phyloP scores from a whole-genome alignment of 2,797 vertebrate genomes.

The Lerista edwardsae region DNA sequence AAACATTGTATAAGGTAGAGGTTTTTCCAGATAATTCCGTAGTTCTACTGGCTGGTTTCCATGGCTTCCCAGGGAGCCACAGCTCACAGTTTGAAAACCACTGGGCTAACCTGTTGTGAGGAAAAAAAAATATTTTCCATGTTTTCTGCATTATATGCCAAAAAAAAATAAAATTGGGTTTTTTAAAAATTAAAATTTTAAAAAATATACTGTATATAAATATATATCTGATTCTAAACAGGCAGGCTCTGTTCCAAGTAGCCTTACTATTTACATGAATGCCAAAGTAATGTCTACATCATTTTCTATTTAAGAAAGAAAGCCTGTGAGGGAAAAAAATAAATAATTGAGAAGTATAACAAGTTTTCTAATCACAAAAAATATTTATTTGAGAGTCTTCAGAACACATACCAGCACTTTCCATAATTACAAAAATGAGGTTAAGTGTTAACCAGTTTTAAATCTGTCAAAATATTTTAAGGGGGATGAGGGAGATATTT shows the following conservation, averaged over 20 bases:
- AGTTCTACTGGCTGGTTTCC: too few relatives aligned
- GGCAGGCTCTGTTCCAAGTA: slow-evolving; percentile 72
- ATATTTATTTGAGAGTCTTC: slow-evolving; percentile 72
- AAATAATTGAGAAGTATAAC: slow-evolving; percentile 71
- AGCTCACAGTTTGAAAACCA: too few relatives aligned
- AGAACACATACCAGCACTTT: slow-evolving; percentile 64
- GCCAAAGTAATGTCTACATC: slow-evolving; percentile 76
- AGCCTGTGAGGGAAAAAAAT: slow-evolving; percentile 61
- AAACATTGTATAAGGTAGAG: too few relatives aligned
- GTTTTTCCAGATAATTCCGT: too few relatives aligned
- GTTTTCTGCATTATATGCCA: slow-evolving; percentile 48
- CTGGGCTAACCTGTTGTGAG: slow-evolving; percentile 45
- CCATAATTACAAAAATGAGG: slow-evolving; percentile 75
- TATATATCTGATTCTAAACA: slow-evolving; percentile 53
- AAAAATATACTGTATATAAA: not conserved
- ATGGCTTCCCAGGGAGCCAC: too few relatives aligned
- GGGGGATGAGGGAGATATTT: slow-evolving; percentile 72
- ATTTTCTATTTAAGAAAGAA: slow-evolving; percentile 77
- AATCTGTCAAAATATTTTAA: slow-evolving; percentile 82
- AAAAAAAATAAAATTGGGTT: slow-evolving; percentile 56
- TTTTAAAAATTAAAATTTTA: not conserved
- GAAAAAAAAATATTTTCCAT: slow-evolving; percentile 18
- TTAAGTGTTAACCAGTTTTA: slow-evolving; percentile 75
- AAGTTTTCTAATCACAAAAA: slow-evolving; percentile 76
- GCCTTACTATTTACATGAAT: slow-evolving; percentile 73